Conservation (phyloP, 2,888 invertebrate genomes). For the Apocheima hispidaria region DNA sequence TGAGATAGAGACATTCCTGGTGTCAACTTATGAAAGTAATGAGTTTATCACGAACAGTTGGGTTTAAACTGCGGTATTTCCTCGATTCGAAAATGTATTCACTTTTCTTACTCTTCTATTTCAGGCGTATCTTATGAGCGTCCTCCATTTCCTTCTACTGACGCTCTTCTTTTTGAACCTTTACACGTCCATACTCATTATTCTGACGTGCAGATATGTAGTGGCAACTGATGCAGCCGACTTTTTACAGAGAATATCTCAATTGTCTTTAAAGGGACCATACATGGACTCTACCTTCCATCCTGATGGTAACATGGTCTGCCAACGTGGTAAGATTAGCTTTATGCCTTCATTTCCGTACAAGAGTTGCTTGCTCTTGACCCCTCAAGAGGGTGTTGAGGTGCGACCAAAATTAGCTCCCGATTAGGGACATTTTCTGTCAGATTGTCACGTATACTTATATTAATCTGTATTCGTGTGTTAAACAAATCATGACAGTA, state of each 20-base stretch:
- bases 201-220: slow-evolving; percentile 74
- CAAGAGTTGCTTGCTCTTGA: not conserved
- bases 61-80: not conserved
- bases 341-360: no score
- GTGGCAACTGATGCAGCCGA: slow-evolving; percentile 58
- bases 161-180: slow-evolving; percentile 79
- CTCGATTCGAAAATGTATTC: not conserved
- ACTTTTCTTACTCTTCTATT: slow-evolving; percentile 40
- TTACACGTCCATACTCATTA: slow-evolving; percentile 75
- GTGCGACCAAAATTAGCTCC: no score
- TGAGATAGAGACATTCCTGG: no score
- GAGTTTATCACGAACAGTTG: no score
- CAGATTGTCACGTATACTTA: no score
- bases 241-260: slow-evolving; percentile 53
- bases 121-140: slow-evolving; percentile 82
- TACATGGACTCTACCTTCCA: slow-evolving; percentile 63
- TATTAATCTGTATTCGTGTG: no score
- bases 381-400: no score
- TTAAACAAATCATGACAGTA: no score
- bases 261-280: slow-evolving; percentile 55
- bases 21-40: no score
- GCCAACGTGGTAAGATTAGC: slow-evolving; percentile 62
- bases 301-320: slow-evolving; percentile 74
- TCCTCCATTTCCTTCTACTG: slow-evolving; percentile 77
- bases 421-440: no score